phyloP scores from a whole-genome alignment of 2,797 vertebrate species.

The Orestias chungarensis region DNA sequence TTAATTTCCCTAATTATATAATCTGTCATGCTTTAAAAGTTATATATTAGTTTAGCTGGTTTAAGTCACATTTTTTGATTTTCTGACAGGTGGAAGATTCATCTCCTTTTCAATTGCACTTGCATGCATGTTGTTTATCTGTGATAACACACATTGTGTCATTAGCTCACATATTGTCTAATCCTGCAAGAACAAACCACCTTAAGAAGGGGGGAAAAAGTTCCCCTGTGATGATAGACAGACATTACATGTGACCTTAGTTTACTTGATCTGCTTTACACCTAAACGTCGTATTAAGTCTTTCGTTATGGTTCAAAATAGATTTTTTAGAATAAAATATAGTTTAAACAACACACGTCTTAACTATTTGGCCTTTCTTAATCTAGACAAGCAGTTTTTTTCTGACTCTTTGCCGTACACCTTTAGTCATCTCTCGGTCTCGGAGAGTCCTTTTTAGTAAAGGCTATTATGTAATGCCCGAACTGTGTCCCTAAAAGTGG shows the following conservation, averaged over 20 bases:
- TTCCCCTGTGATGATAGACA: constrained; percentile 9
- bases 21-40: no score
- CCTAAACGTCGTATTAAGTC: background rate
- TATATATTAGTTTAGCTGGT: background rate
- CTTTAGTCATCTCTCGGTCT: constrained; percentile 9
- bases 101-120: constrained; percentile 27
- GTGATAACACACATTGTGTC: constrained; percentile 34
- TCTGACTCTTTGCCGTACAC: background rate
- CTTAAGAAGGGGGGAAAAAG: background rate
- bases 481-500: constrained; percentile 33
- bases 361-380: background rate
- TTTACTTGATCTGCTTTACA: background rate
- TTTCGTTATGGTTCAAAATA: background rate
- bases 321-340: background rate
- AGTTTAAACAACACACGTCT: background rate
- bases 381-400: constrained; percentile 12
- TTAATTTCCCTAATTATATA: no score
- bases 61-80: constrained; percentile 2
- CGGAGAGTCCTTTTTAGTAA: background rate
- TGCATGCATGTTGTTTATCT: constrained; percentile 27
- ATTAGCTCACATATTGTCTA: constrained; percentile 40
- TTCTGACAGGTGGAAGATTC: constrained; percentile 1
- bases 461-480: constrained; percentile 25
- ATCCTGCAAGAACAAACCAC: background rate
- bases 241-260: constrained; percentile 3